phyloP scores from a whole-genome alignment of 2,113 vertebrate species.

The Lophius piscatorius region DNA sequence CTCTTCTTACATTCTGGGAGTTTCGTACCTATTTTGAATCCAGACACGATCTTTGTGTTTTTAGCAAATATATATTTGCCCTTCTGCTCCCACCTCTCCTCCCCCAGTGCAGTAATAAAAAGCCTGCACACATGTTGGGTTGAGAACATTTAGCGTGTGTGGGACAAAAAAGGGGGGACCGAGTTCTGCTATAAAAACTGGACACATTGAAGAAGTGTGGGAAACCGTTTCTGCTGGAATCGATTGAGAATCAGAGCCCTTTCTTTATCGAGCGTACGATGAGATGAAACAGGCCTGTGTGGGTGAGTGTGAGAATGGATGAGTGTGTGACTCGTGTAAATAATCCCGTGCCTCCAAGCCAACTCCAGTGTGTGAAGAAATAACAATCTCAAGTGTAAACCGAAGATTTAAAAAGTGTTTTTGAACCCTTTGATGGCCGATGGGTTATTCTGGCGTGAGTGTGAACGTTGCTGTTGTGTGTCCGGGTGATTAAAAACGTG shows the following conservation, averaged over 20 bases:
- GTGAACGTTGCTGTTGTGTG: slow-evolving; percentile 19
- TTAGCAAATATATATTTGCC: slow-evolving; percentile 12
- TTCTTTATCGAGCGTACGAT: slow-evolving; percentile 33
- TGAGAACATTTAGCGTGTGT: slow-evolving; percentile 32
- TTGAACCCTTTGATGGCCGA: slow-evolving; percentile 27
- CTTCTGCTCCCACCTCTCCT: neutral
- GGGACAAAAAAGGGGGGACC: slow-evolving; percentile 9
- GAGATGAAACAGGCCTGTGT: slow-evolving; percentile 37
- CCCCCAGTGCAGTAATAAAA: slow-evolving; percentile 19
- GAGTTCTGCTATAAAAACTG: slow-evolving; percentile 38
- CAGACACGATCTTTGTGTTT: slow-evolving; percentile 29
- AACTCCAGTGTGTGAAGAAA: slow-evolving; percentile 49
- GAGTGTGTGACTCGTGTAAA: slow-evolving; percentile 13
- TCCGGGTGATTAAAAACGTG: slow-evolving; percentile 20
- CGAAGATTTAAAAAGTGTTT: slow-evolving; percentile 10
- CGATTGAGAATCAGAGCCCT: slow-evolving; percentile 69
- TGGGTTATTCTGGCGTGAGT: slow-evolving; percentile 25
- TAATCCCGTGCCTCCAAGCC: slow-evolving; percentile 42
- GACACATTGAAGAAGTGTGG: slow-evolving; percentile 47
- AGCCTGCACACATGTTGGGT: slow-evolving; percentile 17
- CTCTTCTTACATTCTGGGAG: slow-evolving; percentile 64
- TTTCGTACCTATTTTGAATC: slow-evolving; percentile 55
- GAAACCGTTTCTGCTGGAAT: slow-evolving; percentile 59
- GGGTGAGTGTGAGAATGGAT: slow-evolving; percentile 1
- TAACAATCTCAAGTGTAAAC: slow-evolving; percentile 14